These are phyloP conservation scores for Tadarida brasiliensis DNA, from an alignment of 2,797 vertebrate species.

Conservation along the genomic window DNA sequence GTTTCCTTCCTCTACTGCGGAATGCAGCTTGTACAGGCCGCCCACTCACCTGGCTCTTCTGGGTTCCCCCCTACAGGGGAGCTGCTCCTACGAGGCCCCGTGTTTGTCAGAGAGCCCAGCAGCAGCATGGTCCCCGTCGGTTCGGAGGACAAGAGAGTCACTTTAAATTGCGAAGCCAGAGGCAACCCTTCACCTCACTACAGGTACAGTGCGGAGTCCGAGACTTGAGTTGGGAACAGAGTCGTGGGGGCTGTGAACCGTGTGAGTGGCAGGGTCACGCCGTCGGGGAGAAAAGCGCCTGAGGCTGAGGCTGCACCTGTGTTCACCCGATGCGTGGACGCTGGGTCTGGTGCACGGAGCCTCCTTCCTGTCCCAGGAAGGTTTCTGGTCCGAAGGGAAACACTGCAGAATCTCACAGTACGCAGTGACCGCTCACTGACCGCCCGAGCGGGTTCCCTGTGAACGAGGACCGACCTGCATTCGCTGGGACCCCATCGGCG, in stretches of 20 bases:
- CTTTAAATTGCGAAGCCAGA: background rate
- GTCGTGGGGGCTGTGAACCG: too few species aligned
- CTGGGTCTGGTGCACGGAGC: background rate
- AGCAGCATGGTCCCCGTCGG: background rate
- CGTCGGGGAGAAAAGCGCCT: background rate
- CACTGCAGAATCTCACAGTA: too few species aligned
- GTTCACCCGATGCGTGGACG: background rate
- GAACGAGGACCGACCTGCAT: too few species aligned
- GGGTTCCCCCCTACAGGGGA: background rate
- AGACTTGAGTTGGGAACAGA: background rate
- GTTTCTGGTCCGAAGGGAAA: background rate
- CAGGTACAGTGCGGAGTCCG: background rate
- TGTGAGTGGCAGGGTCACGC: background rate
- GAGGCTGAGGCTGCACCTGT: background rate
- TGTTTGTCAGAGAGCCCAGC: background rate
- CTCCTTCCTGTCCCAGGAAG: fast-evolving
- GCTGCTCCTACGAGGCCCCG: background rate
- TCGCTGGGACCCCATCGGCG: too few species aligned
- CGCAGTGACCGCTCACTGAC: background rate
- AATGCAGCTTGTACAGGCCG: background rate
- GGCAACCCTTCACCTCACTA: background rate
- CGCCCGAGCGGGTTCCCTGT: too few species aligned
- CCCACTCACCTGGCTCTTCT: background rate
- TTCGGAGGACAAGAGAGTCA: background rate
- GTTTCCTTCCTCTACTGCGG: too few species aligned